Evolutionary conservation across 2,797 vertebrate species (phyloP), one percentile per base, ranked within the genome.

Genomic region (Chaetodon trifasciatus): DNA sequence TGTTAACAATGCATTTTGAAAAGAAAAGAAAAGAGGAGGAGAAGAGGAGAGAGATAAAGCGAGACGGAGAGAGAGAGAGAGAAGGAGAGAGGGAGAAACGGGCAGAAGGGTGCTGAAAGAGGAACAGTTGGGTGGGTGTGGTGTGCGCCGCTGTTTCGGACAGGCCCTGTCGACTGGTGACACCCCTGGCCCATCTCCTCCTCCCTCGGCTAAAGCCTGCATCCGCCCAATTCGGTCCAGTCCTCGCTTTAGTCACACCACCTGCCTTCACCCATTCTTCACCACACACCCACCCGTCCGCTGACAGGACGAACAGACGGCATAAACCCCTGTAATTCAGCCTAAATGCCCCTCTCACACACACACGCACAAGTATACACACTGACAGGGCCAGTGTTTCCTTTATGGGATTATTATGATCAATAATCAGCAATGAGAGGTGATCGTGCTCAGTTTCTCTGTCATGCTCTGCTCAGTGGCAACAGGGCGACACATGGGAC

Each of bases 91-190:
- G 79, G 65, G 61, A 77, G 78, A 49, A 95, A 93, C n/a, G 76
- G 90, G 96, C 96, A 97, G 93, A 93, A 94, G 95, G 96, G 85
- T 87, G 94, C 86, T 97, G 96, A 97, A 97, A 97, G 96, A 96
- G 95, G 96, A 97, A 97, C 97, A 99, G 97, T 98, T 98, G 97
- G 96, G 97, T 97, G 97, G 97, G 97, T 97, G 97, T 97, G 96
- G 96, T 95, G 83, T 24, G 65, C 90, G 91, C 96, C 93, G 95
- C 90, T 96, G 96, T 96, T 97, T 96, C 88, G 96, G 96, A 95
- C 95, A 94, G 97, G 94, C 95, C 95, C 89, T 83, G 94, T 94
- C 93, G 90, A 92, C 94, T 94, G 95, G 91, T 92, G 88, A 94
- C 93, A 94, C 92, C 93, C 94, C 90, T 89, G 90, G 93, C 88